Evolutionary conservation across 2,888 invertebrate genomes (phyloP), one percentile per base, ranked within the genome.

Genomic region (Fabriciana adippe): DNA sequence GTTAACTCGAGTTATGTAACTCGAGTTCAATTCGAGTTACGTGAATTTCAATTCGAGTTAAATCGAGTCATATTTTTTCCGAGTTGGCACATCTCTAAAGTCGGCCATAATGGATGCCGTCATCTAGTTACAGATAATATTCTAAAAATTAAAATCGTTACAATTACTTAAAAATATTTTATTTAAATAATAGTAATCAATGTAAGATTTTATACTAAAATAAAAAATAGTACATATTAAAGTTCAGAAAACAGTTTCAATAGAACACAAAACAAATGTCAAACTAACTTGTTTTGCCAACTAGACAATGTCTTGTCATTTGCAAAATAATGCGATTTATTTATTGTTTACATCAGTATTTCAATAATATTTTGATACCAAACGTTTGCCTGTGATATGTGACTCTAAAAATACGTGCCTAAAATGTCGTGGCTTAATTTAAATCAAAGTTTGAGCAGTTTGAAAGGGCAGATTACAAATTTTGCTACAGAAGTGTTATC

Each of bases 401-500:
- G 79, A 75, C 72, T 74, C 70, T 79, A 78, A 75, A 73, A 72
- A 67, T 64, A 71, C 26, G 16, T 48, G 65, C 70, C 67, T 50
- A 90, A 83, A 78, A 95, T 95, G 95, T 94, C 95, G 86, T 96
- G 95, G 95, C 90, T 95, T 70, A 94, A 94, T 84, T 80, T 94
- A 69, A 95, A 95, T 85, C 93, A 94, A 78, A 94, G 94, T 89
- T 90, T 94, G 75, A 94, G 87, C 82, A 95, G 93, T 88, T 90
- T 98, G 74, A 97, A 97, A 87, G 98, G 97, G 75, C 98, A 98
- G 93, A 94, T 98, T 79, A 95, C 95, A 48, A 97, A 94, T 91
- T 96, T 98, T 80, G 97, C 98, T 69, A 96, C 96, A 85, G 97
- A 97, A 89, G 97, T 98, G 77, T 93, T 98, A 82, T 95, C 96